These are phyloP conservation scores for Clarias laeviceps DNA, from an alignment of 2,797 vertebrate genomes.

Conservation along the genomic window DNA sequence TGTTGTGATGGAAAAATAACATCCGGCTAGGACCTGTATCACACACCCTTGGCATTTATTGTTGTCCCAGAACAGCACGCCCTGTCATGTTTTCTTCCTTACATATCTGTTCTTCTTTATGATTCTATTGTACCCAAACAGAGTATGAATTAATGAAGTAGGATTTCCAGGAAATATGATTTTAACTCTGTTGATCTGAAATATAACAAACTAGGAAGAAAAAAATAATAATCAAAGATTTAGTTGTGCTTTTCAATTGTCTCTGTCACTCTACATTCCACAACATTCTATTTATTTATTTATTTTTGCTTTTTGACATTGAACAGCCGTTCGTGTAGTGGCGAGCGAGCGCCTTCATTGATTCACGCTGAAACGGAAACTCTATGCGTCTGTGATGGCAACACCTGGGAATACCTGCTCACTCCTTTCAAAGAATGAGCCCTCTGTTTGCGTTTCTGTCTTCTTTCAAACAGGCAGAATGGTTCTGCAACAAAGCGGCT, in stretches of 20 bases:
- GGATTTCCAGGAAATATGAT: neutral
- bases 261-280: neutral
- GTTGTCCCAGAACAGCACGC: neutral
- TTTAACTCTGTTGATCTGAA: neutral
- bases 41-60: neutral
- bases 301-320: neutral
- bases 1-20: neutral
- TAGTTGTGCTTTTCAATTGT: neutral
- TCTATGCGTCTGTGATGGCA: constrained; percentile 36
- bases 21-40: neutral
- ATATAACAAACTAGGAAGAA: neutral
- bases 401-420: constrained; percentile 59
- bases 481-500: constrained; percentile 70
- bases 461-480: constrained; percentile 55
- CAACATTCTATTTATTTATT: neutral
- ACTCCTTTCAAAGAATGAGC: constrained; percentile 54
- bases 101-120: neutral
- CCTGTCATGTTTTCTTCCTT: neutral
- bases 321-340: constrained; percentile 25
- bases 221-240: neutral
- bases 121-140: neutral
- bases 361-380: constrained; percentile 44
- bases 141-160: neutral
- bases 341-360: constrained; percentile 41
- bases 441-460: constrained; percentile 53